Evolutionary conservation across 2,888 invertebrate species (phyloP).

Genomic region (Heliconius ismenius): DNA sequence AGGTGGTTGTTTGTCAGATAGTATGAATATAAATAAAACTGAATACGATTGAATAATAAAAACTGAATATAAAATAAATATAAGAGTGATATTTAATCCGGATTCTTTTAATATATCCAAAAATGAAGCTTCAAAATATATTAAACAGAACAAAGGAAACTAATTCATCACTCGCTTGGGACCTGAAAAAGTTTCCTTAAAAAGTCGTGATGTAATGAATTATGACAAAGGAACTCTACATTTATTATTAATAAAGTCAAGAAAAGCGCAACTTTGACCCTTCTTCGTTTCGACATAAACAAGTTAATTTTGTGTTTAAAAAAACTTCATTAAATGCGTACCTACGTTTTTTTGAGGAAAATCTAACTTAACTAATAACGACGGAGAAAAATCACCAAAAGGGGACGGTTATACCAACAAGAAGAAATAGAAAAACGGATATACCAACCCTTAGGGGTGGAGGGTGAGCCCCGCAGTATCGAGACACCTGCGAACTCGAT

Average conservation of each 20-base stretch:
- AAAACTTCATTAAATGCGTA: constrained; percentile 20
- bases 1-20: no score
- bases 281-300: constrained; percentile 11
- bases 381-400: not conserved
- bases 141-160: not conserved
- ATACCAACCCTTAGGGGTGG: constrained; percentile 5
- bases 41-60: no score
- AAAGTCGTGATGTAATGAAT: constrained; percentile 8
- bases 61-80: not conserved
- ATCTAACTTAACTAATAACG: constrained; percentile 22
- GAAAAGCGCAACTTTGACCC: constrained; percentile 11
- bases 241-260: constrained; percentile 19
- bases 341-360: not conserved
- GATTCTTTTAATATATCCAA: not conserved
- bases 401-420: constrained; percentile 29
- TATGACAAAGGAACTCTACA: not conserved
- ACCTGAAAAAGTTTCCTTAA: not conserved
- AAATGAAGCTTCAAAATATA: no score
- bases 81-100: not conserved
- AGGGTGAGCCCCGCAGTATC: constrained; percentile 27
- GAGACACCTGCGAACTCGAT: constrained; percentile 38
- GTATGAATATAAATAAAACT: no score
- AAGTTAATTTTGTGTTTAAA: constrained; percentile 8
- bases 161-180: not conserved
- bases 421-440: constrained; percentile 13